Evolutionary conservation across 1,140 invertebrate species (phyloP).

Genomic region (Sitophilus oryzae): DNA sequence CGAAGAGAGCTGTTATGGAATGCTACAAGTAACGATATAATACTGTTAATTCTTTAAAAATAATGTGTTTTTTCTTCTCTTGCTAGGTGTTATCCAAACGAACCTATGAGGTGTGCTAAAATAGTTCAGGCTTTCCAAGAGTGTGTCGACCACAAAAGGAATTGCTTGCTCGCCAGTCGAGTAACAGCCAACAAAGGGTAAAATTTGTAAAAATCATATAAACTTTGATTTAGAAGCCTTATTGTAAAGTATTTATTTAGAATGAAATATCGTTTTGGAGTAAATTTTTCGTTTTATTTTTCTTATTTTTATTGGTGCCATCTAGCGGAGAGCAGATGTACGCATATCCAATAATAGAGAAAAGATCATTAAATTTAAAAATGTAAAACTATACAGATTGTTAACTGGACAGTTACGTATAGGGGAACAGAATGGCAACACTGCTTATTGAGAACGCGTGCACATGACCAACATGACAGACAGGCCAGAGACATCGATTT

Average conservation of each 20-base stretch:
- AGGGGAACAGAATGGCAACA: no score
- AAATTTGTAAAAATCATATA: neutral
- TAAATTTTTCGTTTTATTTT: no score
- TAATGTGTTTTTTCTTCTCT: neutral
- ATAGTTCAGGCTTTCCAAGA: constrained; percentile 42
- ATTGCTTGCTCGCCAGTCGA: constrained; percentile 28
- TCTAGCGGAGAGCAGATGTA: neutral
- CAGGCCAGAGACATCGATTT: no score
- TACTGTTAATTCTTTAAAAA: neutral
- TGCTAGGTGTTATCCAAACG: constrained; percentile 31
- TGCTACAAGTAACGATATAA: constrained; percentile 32
- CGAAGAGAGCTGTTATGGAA: constrained; percentile 34
- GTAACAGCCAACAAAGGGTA: constrained; percentile 15
- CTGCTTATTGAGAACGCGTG: no score
- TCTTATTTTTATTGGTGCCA: neutral
- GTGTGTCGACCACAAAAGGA: constrained; percentile 38
- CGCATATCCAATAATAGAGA: no score
- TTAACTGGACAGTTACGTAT: no score
- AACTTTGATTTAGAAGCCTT: constrained; percentile 1
- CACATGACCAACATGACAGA: no score
- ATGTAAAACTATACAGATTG: no score
- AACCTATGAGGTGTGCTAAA: constrained; percentile 40
- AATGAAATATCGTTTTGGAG: neutral
- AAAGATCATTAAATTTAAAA: no score
- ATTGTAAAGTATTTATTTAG: constrained; percentile 2